Base-by-base conservation (phyloP, 1,140 invertebrate species). In the Bombus sibiricus region DNA sequence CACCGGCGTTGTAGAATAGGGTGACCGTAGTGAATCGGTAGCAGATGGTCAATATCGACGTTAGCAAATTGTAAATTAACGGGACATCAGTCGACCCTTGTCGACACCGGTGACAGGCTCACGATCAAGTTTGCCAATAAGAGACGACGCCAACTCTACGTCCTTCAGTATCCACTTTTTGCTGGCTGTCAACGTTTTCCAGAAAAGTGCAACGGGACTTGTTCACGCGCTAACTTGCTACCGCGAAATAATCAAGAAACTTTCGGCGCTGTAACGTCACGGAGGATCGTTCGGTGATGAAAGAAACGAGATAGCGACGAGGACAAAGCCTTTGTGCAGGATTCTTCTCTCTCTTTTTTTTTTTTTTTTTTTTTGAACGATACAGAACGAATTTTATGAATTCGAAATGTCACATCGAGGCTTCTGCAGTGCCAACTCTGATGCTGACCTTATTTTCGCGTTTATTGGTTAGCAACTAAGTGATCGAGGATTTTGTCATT, bases 91-190 rank as follows among this genome's bases (percentile, higher is more conserved):
- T 66, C 86, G 72, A 64, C 32, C 74, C 32, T 59, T 57, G 78
- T 73, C 53, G 66, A 73, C 28, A 72, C 68, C 47, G 68, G 47
- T 41, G 37, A 73, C 75, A 47, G 22, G n/a, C 81, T 53, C 47
- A 62, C 73, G 80, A 71, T 66, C 89, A 94, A 94, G 92, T 94
- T 94, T 94, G 89, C 91, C 90, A 94, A 94, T 94, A 93, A 92
- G 87, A 89, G 88, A 93, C 92, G 88, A 93, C 92, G 89, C 92
- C 87, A 88, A 8, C 32, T 32, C 32, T 32, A 4, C 32, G 79
- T 88, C 83, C 81, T 85, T 34, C 37, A 1, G 4, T 39, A 3
- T 62, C 43, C n/a, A 10, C 41, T 72, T 39, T 76, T 34, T 53
- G 47, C 18, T 8, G 18, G 47, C 6, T 53, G 47, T 1, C 47